These are phyloP conservation scores for Laterallus jamaicensis DNA, from an alignment of 2,113 vertebrate species.

Conservation along the genomic window DNA sequence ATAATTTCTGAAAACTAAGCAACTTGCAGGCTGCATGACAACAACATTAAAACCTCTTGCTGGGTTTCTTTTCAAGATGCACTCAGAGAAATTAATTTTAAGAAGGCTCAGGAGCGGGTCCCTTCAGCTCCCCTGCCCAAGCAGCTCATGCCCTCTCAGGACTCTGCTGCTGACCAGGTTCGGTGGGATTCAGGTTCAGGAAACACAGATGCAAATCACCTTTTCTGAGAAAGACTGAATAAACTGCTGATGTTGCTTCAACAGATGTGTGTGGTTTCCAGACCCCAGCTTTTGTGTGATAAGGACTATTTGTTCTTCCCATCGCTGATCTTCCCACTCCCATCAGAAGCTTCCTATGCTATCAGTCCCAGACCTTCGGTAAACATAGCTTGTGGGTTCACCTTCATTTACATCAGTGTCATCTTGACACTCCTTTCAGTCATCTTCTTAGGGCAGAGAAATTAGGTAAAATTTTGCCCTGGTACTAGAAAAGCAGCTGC, in stretches of 20 bases:
- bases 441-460: neutral
- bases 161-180: neutral
- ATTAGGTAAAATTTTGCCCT: neutral
- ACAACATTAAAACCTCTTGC: neutral
- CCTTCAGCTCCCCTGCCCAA: neutral
- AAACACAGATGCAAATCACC: neutral
- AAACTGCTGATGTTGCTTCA: neutral
- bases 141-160: rapidly evolving
- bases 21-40: neutral
- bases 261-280: neutral
- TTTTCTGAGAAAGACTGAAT: neutral
- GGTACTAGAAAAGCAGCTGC: neutral
- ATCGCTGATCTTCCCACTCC: neutral
- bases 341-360: neutral
- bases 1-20: constrained; percentile 22
- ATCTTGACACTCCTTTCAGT: neutral
- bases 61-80: neutral
- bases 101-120: neutral
- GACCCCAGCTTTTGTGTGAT: neutral
- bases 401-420: neutral
- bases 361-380: neutral
- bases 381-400: neutral
- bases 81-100: neutral
- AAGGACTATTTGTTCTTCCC: neutral
- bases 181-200: neutral